Percentiles rank a stretch among this genome's conserved stretches.
These are phyloP conservation scores for Ciconia maguari DNA, from an alignment of 2,113 vertebrate species.

Conservation along the genomic window DNA sequence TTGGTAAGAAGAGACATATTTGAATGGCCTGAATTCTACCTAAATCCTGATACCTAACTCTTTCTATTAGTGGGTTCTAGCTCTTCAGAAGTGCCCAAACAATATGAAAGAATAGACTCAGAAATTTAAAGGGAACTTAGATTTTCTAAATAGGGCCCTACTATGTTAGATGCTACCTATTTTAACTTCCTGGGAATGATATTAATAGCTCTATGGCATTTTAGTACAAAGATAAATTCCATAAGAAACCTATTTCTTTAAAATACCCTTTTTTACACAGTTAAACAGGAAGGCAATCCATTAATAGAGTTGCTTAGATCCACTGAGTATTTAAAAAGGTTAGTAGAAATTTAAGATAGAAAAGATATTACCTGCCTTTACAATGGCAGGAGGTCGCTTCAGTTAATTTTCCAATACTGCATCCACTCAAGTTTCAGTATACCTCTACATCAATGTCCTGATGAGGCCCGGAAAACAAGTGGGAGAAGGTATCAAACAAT, in stretches of 20 bases:
- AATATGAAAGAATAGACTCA: background rate
- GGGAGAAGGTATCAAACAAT: background rate
- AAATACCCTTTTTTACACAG: background rate
- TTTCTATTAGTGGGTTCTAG: background rate
- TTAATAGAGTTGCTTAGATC: background rate
- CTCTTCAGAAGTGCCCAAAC: background rate
- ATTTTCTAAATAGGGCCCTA: background rate
- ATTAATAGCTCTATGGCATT: background rate
- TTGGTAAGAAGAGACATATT: background rate
- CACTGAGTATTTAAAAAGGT: background rate
- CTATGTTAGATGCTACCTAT: background rate
- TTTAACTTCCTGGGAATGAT: background rate
- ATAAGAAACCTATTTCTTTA: background rate
- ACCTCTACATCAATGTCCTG: background rate
- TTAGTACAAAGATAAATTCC: background rate
- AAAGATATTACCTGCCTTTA: background rate
- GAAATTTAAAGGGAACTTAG: background rate
- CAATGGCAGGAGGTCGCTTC: background rate
- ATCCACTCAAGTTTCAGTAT: background rate
- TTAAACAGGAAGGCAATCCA: background rate
- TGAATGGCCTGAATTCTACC: background rate
- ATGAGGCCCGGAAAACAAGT: background rate
- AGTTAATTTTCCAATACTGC: background rate
- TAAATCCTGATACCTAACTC: background rate
- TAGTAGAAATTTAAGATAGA: background rate